Base-by-base conservation (phyloP, 2,797 vertebrate genomes). In the Melanogrammus aeglefinus region DNA sequence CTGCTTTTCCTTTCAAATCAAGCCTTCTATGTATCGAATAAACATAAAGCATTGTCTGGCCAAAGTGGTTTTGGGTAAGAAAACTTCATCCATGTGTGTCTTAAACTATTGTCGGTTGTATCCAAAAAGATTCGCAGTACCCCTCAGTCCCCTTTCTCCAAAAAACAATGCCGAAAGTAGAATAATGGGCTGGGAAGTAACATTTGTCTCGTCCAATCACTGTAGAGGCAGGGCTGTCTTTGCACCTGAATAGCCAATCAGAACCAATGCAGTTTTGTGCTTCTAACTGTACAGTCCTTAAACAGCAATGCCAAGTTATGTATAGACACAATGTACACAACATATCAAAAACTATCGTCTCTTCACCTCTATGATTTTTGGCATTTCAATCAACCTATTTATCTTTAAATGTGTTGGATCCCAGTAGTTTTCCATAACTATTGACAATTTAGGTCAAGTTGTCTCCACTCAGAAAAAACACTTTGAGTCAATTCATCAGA, bases 341-440 rank as follows among this genome's bases (percentile, higher is more conserved):
- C 27, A 27, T 31, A 76, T 76, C 66, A 35, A 27, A 39, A 71
- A 31, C 18, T 2, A 39, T 73, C 78, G 79, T 82, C 77, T 87
- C 80, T 83, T 88, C 78, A 73, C 81, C 73, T 73, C 78, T 76
- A 29, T 73, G 75, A 81, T 86, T 88, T 84, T 27, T 24, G 29
- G 84, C 57, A 21, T 24, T 7, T 24, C 63, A 69, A 24, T 69
- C 9, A 24, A 27, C 24, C 63, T 69, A 27, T 0, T 10, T 69
- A 69, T n/a, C 57, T n/a, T 18, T 57, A 18, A 7, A 8, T 24
- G n/a, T 24, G 6, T n/a, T n/a, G 51, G 4, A 1, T 51, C 14
- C 18, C 14, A 51, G 47, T 51, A 21, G 3, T 8, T 63, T 63
- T 63, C 57, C 57, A 63, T 63, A 63, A 24, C 57, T 2, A 24